Evolutionary conservation across 2,888 invertebrate species (phyloP), one percentile per base, ranked within the genome.

Genomic region (Polydrusus pterygomalis): DNA sequence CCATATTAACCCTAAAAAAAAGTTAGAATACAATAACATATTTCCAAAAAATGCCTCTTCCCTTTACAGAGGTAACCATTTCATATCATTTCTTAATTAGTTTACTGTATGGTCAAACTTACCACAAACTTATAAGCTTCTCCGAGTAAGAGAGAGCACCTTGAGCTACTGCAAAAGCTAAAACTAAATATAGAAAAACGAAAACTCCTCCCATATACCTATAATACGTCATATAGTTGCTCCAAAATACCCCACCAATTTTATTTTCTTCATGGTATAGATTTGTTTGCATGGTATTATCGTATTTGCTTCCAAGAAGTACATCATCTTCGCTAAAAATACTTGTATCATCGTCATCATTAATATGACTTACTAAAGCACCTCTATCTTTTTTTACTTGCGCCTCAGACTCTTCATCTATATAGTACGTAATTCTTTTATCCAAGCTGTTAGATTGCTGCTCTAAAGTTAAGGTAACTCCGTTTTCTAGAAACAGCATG

Each of bases 221-320:
- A 63, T 82, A 83, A 71, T 86, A 86, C 69, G 80, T 82, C 20
- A 79, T 74, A 72, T 86, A 86, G 7, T 84, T 82, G 1, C 47
- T 69, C 43, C 79, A 78, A 6, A 78, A 77, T 1, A 86, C 85
- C 25, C 80, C 79, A 7, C 85, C 86, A 15, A 71, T 49, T 73
- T 82, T 74, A 15, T 82, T 82, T 3, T 79, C 68, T 71, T 86
- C 86, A 40, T 80, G 79, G 62, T 84, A 84, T 15, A 84, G 71
- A 78, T 79, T 77, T 63, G 20, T 43, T 69, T 62, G 38, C 5
- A 11, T 20, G 3, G 49, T 54, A 17, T 8, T 54, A 10, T n/a
- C 25, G n/a, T 75, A 76, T 7, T 34, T 56, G 20, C 56, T 62
- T 15, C 47, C 10, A 6, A 70, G 34, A 30, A 68, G 47, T 10